A percentile compares a stretch with the other conserved stretches of the same genome.
Conservation (phyloP, 2,797 vertebrate species). For the Vipera latastei region DNA sequence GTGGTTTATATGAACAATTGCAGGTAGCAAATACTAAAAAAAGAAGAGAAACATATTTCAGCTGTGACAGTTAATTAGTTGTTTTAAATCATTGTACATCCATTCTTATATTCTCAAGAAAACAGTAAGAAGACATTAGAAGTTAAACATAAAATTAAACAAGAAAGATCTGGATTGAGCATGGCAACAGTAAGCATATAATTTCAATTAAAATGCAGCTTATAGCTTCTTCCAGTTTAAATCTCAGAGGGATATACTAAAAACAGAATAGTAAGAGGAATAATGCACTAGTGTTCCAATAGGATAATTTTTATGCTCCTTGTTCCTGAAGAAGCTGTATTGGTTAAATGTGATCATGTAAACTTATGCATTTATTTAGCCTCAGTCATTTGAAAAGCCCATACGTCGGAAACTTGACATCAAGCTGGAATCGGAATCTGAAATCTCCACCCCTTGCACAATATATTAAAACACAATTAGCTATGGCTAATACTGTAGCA, state of each 20-base stretch:
- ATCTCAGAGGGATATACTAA: background rate
- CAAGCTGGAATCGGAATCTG: no score
- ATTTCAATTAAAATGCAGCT: background rate
- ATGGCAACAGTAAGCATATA: background rate
- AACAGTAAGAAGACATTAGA: background rate
- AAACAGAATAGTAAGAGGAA: background rate
- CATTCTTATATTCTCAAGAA: background rate
- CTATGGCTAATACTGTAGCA: background rate
- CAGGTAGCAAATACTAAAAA: conserved; percentile 90
- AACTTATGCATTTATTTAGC: background rate
- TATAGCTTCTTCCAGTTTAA: background rate
- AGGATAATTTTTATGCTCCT: background rate
- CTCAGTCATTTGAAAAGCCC: no score
- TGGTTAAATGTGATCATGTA: no score
- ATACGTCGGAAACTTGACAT: no score
- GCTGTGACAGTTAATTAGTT: background rate
- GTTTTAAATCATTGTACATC: background rate
- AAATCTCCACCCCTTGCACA: no score
- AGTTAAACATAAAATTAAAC: background rate
- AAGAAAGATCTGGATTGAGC: background rate
- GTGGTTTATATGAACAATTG: conserved; percentile 98
- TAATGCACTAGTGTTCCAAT: background rate
- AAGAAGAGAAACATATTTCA: background rate
- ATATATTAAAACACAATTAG: no score
- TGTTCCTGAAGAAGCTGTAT: background rate